Evolutionary conservation across 2,113 vertebrate genomes (phyloP).

Genomic region (Pituophis catenifer): DNA sequence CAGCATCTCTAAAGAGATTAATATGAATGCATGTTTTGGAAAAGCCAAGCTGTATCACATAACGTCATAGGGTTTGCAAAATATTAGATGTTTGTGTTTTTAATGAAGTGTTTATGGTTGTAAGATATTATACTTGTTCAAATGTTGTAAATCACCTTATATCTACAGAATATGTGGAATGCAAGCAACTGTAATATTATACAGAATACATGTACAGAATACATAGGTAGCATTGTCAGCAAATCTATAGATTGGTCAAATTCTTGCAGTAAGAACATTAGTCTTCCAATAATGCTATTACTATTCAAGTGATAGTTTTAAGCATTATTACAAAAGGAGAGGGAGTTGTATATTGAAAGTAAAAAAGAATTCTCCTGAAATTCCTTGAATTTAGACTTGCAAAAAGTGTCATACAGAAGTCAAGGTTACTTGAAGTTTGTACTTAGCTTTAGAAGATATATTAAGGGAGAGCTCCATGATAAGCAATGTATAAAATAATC

Average conservation of each 20-base stretch:
- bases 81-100: background rate
- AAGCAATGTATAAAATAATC: background rate
- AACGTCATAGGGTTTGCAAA: background rate
- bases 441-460: background rate
- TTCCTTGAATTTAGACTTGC: background rate
- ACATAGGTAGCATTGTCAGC: background rate
- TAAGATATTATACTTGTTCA: background rate
- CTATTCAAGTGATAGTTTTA: background rate
- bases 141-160: background rate
- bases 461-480: background rate
- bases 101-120: background rate
- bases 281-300: background rate
- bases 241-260: background rate
- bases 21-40: background rate
- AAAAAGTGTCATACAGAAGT: background rate
- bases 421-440: background rate
- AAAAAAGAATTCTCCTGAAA: background rate
- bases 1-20: background rate
- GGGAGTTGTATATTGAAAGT: background rate
- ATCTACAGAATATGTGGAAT: background rate
- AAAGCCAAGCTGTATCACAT: background rate
- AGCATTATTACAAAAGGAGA: background rate
- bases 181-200: background rate
- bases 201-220: background rate
- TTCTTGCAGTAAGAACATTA: background rate